Percentiles rank a stretch among this genome's conserved stretches.
phyloP scores from a whole-genome alignment of 2,113 vertebrate genomes.

The Nasalis larvatus region DNA sequence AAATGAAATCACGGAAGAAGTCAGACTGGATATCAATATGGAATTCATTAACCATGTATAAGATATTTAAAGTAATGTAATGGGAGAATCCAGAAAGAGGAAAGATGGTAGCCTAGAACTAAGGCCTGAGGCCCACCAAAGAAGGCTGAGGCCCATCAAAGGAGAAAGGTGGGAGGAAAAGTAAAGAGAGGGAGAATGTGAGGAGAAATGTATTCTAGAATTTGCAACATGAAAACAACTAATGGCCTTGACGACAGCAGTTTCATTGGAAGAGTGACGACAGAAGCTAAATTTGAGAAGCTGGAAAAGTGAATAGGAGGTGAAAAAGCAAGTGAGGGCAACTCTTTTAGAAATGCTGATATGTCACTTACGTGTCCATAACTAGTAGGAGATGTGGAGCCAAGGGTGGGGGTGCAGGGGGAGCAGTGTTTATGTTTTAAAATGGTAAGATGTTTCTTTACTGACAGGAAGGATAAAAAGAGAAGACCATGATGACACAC shows the following conservation, averaged over 20 bases:
- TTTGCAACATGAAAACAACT: not conserved
- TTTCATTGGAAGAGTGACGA: not conserved
- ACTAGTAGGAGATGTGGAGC: not conserved
- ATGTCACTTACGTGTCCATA: not conserved
- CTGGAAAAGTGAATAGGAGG: not conserved
- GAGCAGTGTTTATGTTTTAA: not conserved
- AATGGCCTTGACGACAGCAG: not conserved
- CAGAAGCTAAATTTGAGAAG: not conserved
- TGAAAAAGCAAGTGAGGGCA: not conserved
- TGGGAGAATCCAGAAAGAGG: not conserved
- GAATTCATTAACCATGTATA: not conserved
- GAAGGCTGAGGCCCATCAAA: not conserved
- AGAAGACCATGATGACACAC: not conserved
- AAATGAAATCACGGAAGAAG: slow-evolving; percentile 8
- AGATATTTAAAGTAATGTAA: slow-evolving; percentile 15
- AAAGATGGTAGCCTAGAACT: slow-evolving; percentile 11
- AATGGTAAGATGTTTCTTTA: not conserved
- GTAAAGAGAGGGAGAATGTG: not conserved
- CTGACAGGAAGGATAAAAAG: not conserved
- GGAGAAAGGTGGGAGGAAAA: not conserved
- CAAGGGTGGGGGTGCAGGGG: not conserved
- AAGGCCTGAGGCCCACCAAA: not conserved
- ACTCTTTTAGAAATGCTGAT: not conserved
- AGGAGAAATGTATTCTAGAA: not conserved
- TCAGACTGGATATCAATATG: slow-evolving; percentile 32